Conservation (phyloP, 2,113 vertebrate genomes). For the Aphelocoma coerulescens region DNA sequence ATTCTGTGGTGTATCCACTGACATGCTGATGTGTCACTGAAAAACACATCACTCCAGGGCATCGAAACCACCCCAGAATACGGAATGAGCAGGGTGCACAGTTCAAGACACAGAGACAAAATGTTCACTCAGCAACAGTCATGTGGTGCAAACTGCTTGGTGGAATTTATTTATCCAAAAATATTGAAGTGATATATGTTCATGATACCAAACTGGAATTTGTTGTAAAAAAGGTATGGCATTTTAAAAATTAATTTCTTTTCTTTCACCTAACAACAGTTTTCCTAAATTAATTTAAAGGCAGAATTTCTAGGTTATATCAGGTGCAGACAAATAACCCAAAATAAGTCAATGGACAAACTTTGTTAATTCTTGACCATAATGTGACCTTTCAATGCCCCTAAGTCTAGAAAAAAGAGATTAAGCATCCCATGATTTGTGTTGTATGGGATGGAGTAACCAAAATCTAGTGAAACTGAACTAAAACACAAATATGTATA, state of each 20-base stretch:
- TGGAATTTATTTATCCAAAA: not conserved
- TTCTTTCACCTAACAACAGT: not conserved
- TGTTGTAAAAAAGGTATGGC: not conserved
- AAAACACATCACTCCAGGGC: not conserved
- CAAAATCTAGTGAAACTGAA: not conserved
- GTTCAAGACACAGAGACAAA: not conserved
- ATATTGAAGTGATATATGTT: not conserved
- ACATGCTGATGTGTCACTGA: fast-evolving
- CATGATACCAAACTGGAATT: not conserved
- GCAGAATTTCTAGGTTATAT: not conserved
- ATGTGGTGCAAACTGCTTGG: not conserved
- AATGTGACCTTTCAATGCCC: not conserved
- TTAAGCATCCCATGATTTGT: not conserved
- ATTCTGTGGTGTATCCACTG: not conserved
- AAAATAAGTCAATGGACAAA: not conserved
- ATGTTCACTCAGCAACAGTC: not conserved
- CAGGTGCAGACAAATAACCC: not conserved
- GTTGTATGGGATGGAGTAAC: not conserved
- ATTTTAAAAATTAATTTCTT: not conserved
- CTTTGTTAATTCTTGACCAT: not conserved
- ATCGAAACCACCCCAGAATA: fast-evolving
- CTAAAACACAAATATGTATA: not conserved
- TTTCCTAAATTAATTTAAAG: not conserved
- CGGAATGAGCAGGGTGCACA: not conserved
- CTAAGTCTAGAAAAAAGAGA: not conserved